These are phyloP conservation scores for Bombus haemorrhoidalis DNA, from an alignment of 1,140 invertebrate genomes.

Conservation along the genomic window DNA sequence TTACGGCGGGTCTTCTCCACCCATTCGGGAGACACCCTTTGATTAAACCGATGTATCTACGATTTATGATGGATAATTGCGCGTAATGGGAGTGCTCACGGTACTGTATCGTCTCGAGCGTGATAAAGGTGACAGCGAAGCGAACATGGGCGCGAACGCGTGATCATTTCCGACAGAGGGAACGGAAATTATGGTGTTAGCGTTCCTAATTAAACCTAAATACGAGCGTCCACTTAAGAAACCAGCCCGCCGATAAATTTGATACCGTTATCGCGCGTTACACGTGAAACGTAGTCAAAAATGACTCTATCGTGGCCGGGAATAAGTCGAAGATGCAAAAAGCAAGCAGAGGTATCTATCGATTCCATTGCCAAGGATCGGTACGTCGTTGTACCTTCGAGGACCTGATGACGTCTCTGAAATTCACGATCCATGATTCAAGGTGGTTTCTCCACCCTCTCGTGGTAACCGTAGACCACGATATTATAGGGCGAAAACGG, in stretches of 20 bases:
- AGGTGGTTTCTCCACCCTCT: constrained; percentile 47
- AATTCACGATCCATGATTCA: constrained; percentile 60
- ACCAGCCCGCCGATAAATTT: neutral
- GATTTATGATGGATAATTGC: constrained; percentile 61
- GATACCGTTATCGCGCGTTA: neutral
- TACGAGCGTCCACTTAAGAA: neutral
- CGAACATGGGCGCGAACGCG: neutral
- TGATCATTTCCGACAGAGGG: neutral
- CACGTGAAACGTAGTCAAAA: neutral
- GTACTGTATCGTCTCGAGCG: constrained; percentile 28
- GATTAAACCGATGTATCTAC: constrained; percentile 40
- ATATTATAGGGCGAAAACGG: constrained; percentile 76
- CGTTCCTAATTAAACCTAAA: constrained; percentile 3
- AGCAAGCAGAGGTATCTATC: neutral
- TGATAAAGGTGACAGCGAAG: constrained; percentile 13
- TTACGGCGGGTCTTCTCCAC: neutral
- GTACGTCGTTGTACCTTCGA: neutral
- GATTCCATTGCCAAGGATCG: neutral
- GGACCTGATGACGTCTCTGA: constrained; percentile 35
- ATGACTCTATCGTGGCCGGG: neutral
- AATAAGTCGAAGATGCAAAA: neutral
- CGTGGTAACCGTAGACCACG: constrained; percentile 53
- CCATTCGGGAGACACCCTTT: constrained; percentile 15
- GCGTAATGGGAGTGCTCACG: constrained; percentile 23
- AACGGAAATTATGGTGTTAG: neutral